Evolutionary conservation across 1,140 invertebrate species (phyloP).

Genomic region (Caenorhabditis brenneri): DNA sequence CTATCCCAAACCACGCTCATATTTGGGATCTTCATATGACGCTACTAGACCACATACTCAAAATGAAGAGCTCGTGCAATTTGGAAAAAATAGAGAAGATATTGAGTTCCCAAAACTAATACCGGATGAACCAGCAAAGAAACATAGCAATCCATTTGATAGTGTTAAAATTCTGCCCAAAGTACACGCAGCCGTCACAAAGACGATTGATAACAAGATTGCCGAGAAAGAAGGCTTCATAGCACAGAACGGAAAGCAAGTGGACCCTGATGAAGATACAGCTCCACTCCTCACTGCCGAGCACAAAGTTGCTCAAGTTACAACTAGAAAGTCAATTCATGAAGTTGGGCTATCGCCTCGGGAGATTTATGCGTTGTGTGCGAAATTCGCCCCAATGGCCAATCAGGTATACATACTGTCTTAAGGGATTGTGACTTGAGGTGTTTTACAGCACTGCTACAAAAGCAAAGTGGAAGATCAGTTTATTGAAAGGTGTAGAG

Average conservation of each 20-base stretch:
- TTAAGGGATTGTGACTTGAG: too few relatives aligned
- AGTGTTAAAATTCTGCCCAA: background rate
- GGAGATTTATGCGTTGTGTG: conserved; percentile 49
- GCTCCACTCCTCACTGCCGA: background rate
- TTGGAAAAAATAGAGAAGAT: conserved; percentile 24
- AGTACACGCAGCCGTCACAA: background rate
- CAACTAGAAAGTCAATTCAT: conserved; percentile 2
- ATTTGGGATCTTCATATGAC: background rate
- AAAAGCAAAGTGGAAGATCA: conserved; percentile 52
- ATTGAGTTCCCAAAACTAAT: background rate
- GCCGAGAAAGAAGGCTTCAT: conserved; percentile 45
- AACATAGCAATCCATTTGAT: conserved; percentile 35
- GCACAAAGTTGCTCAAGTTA: conserved; percentile 3
- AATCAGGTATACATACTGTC: conserved; percentile 50
- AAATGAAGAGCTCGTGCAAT: background rate
- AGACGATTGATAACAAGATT: background rate
- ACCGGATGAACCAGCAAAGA: background rate
- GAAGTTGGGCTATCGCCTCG: conserved; percentile 45
- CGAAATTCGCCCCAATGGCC: conserved; percentile 53
- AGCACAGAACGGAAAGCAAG: conserved; percentile 40
- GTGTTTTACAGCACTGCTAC: conserved; percentile 59
- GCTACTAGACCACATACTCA: background rate
- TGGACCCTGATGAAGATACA: conserved; percentile 26
- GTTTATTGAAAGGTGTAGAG: conserved; percentile 57
- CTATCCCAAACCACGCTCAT: conserved; percentile 24